Evolutionary conservation across 2,797 vertebrate species (phyloP).

Genomic region (Urosaurus nigricauda): DNA sequence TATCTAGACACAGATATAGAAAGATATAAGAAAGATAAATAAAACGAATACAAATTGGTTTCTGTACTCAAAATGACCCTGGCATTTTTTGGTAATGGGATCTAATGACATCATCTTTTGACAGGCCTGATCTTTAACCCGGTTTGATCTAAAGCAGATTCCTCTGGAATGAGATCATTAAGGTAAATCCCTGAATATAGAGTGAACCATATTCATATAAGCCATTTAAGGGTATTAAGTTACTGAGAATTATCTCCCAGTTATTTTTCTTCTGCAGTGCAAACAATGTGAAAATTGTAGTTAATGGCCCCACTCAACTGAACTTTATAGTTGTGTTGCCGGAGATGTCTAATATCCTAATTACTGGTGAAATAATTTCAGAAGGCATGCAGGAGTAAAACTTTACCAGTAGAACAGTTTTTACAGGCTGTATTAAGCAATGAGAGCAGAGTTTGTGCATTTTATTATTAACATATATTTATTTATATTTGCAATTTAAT

Average conservation of each 20-base stretch:
- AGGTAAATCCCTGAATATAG: conserved; percentile 81
- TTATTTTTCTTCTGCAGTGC: conserved; percentile 61
- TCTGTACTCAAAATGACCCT: conserved; percentile 36
- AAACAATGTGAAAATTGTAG: conserved; percentile 61
- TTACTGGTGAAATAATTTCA: conserved; percentile 45
- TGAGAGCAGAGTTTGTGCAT: background rate
- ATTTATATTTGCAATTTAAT: conserved; percentile 32
- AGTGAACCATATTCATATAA: conserved; percentile 71
- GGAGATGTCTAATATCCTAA: conserved; percentile 39
- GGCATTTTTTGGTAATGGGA: conserved; percentile 65
- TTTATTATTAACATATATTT: background rate
- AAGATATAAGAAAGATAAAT: background rate
- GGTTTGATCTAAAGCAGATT: conserved; percentile 86
- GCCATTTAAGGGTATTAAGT: conserved; percentile 75
- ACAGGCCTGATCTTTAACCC: conserved; percentile 84
- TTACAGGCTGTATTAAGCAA: conserved; percentile 13
- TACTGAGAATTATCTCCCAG: conserved; percentile 79
- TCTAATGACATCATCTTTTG: conserved; percentile 83
- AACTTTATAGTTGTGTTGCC: conserved; percentile 42
- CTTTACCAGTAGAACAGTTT: background rate
- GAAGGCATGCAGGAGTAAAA: conserved; percentile 21
- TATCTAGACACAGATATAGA: background rate
- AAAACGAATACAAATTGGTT: conserved; percentile 7
- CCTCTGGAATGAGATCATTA: conserved; percentile 81
- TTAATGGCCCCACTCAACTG: conserved; percentile 44